These are phyloP conservation scores for Parnassius apollo DNA, from an alignment of 2,888 invertebrate species.

Conservation along the genomic window DNA sequence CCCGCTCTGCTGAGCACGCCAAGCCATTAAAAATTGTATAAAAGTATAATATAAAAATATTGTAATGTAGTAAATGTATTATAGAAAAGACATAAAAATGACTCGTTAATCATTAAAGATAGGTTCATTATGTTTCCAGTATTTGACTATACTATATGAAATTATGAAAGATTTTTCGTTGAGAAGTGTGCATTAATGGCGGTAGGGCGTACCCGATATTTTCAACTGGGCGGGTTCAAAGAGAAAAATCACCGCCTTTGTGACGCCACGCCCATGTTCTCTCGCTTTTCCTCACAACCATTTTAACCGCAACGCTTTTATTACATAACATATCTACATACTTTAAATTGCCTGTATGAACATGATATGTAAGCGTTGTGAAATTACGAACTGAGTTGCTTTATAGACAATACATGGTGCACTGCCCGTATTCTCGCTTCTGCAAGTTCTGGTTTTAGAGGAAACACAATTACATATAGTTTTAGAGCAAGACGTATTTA, in stretches of 20 bases:
- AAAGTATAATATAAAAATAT: no score
- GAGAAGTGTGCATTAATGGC: conserved; percentile 53
- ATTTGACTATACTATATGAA: no score
- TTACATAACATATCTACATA: conserved; percentile 35
- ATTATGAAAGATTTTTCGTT: conserved; percentile 21
- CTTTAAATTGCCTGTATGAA: conserved; percentile 10
- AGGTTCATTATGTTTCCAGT: no score
- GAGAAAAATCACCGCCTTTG: conserved; percentile 75
- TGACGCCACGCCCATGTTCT: conserved; percentile 62
- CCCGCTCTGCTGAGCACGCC: no score
- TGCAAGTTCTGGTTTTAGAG: no score
- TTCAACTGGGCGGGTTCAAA: conserved; percentile 69
- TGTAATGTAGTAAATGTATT: no score
- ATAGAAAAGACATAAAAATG: no score
- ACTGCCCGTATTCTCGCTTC: no score
- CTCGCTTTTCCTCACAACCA: conserved; percentile 47
- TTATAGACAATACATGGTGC: neutral
- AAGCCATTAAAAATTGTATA: no score
- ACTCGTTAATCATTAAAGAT: no score
- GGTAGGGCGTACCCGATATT: conserved; percentile 60
- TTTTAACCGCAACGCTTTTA: conserved; percentile 54
- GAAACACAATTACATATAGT: no score
- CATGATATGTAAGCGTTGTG: conserved; percentile 4
- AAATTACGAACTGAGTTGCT: neutral
- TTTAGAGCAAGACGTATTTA: no score